These are phyloP conservation scores for Rapana venosa DNA, from an alignment of 2,888 invertebrate genomes.

Conservation along the genomic window DNA sequence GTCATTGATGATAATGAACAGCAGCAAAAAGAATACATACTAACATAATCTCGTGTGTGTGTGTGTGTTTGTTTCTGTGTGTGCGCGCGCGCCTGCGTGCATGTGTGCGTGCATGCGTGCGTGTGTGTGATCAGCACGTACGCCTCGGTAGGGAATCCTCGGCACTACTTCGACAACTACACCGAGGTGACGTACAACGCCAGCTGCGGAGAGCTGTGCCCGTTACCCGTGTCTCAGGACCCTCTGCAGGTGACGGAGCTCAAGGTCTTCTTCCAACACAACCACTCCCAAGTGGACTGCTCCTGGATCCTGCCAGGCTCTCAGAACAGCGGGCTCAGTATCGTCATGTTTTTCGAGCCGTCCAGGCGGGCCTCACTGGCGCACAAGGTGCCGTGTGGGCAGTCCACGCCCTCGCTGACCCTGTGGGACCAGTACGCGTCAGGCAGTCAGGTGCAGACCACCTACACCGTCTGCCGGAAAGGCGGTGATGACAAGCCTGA, in stretches of 20 bases:
- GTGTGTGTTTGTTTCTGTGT: no score
- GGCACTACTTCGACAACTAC: slow-evolving; percentile 5
- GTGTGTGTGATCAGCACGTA: not conserved
- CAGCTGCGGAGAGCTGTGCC: not conserved
- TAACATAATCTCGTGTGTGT: no score
- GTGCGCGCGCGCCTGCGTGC: not conserved
- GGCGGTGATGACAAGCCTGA: not conserved
- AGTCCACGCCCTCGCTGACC: not conserved
- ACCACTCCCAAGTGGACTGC: not conserved
- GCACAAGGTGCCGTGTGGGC: not conserved
- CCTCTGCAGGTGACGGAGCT: not conserved
- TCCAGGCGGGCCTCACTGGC: not conserved
- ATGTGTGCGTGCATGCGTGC: not conserved
- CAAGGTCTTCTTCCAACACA: not conserved
- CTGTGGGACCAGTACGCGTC: not conserved
- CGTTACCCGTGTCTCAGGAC: not conserved
- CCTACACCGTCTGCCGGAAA: slow-evolving; percentile 13
- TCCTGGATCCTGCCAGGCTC: not conserved
- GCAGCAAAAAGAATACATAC: no score
- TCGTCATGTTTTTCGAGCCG: slow-evolving; percentile 15
- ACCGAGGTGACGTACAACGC: not conserved
- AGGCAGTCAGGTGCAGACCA: no score
- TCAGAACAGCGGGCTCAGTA: not conserved
- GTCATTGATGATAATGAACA: no score
- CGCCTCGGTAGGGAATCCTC: not conserved